These are phyloP conservation scores for Bembecia ichneumoniformis DNA, from an alignment of 2,888 invertebrate genomes.

Conservation along the genomic window DNA sequence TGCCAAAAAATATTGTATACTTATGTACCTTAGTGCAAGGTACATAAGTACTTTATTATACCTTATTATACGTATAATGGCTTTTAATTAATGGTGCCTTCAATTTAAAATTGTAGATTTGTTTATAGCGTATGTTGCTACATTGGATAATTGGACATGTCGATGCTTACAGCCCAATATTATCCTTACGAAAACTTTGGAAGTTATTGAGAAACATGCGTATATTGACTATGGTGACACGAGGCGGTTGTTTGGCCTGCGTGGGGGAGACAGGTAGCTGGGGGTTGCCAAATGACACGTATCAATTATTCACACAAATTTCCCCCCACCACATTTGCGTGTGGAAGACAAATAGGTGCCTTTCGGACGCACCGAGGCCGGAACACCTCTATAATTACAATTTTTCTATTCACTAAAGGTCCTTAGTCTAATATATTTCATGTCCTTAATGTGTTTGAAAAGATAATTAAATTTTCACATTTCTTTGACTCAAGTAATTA, in stretches of 20 bases:
- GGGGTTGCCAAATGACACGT: constrained; percentile 70
- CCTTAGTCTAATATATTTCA: constrained; percentile 30
- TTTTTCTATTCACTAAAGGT: constrained; percentile 25
- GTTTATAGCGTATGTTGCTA: too few species aligned
- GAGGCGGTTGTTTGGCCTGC: constrained; percentile 15
- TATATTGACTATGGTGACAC: constrained; percentile 27
- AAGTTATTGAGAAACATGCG: constrained; percentile 17
- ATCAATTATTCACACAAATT: constrained; percentile 70
- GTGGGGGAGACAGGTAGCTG: constrained; percentile 20
- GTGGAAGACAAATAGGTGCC: constrained; percentile 65
- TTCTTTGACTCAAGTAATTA: not conserved
- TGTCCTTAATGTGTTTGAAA: not conserved
- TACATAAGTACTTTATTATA: too few species aligned
- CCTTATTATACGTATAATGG: too few species aligned
- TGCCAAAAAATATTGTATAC: too few species aligned
- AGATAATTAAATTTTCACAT: not conserved
- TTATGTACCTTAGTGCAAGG: too few species aligned
- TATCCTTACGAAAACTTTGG: constrained; percentile 2
- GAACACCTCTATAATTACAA: constrained; percentile 55
- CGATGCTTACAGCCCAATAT: too few species aligned
- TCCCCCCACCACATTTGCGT: constrained; percentile 65
- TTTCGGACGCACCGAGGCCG: constrained; percentile 44
- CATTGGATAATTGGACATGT: too few species aligned
- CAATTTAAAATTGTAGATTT: too few species aligned
- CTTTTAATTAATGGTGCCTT: too few species aligned